These are phyloP conservation scores for Tangara arthus DNA, from an alignment of 2,797 vertebrate species.

Conservation along the genomic window DNA sequence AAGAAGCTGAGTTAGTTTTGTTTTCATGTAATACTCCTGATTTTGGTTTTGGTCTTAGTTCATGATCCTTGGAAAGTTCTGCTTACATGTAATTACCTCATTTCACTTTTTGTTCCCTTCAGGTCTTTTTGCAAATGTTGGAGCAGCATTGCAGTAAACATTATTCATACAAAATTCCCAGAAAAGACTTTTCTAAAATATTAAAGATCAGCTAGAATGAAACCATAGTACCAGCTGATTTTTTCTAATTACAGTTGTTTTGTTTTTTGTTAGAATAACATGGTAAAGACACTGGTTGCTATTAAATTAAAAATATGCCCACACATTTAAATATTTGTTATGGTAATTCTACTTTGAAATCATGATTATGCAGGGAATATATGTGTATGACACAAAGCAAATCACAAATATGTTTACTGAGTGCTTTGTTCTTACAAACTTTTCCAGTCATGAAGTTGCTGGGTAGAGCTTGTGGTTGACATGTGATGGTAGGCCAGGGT, in stretches of 20 bases:
- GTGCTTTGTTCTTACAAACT: neutral
- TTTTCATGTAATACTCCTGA: neutral
- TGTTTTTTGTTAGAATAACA: neutral
- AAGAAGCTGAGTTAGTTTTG: neutral
- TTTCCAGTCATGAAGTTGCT: neutral
- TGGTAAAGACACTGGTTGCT: neutral
- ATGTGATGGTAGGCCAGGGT: neutral
- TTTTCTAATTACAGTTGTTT: neutral
- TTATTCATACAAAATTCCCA: neutral
- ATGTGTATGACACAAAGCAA: neutral
- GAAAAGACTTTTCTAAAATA: neutral
- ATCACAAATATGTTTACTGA: neutral
- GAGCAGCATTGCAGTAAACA: neutral
- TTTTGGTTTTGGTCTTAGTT: neutral
- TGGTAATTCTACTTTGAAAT: neutral
- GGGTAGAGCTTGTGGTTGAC: neutral
- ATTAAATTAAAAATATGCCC: neutral
- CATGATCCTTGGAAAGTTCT: neutral
- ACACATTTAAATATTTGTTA: neutral
- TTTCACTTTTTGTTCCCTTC: neutral
- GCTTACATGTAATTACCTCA: neutral
- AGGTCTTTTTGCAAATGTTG: neutral
- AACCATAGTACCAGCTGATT: neutral
- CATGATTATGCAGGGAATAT: neutral
- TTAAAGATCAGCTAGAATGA: neutral